Conservation (phyloP, 2,797 vertebrate species). For the Serranus cabrilla region DNA sequence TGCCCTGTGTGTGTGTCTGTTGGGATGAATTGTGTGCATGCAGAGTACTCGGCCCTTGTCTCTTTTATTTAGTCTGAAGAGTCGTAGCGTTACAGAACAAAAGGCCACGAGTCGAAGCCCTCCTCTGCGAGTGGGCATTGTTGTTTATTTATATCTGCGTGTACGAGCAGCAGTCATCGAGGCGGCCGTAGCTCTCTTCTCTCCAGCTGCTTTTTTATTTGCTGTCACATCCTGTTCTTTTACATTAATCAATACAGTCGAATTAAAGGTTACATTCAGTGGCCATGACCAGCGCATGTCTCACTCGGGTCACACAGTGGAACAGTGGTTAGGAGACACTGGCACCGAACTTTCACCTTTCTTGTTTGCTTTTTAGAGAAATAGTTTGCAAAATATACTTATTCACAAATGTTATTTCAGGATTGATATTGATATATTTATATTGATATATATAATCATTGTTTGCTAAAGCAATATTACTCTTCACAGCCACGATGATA, state of each 20-base stretch:
- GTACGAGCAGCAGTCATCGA: conserved; percentile 41
- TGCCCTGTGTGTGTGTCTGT: conserved; percentile 20
- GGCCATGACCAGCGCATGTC: background rate
- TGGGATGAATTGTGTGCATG: conserved; percentile 30
- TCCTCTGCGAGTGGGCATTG: conserved; percentile 71
- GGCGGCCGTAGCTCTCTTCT: conserved; percentile 32
- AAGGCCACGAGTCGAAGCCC: conserved; percentile 70
- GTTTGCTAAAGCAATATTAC: no score
- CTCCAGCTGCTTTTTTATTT: conserved; percentile 37
- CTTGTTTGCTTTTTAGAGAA: conserved; percentile 11
- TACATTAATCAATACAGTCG: conserved; percentile 41
- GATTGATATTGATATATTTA: no score
- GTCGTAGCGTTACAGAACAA: conserved; percentile 63
- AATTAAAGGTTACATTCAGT: conserved; percentile 58
- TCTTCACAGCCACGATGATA: no score
- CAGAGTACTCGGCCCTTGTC: conserved; percentile 51
- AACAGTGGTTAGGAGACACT: background rate
- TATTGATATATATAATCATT: no score
- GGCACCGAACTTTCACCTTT: background rate
- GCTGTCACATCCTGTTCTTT: conserved; percentile 52
- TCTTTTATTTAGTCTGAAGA: conserved; percentile 66
- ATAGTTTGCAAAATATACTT: background rate
- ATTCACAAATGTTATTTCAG: no score
- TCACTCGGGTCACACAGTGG: conserved; percentile 31
- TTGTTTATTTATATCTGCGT: conserved; percentile 75